Evolutionary conservation across 2,797 vertebrate species (phyloP).

Genomic region (Rhinophrynus dorsalis): DNA sequence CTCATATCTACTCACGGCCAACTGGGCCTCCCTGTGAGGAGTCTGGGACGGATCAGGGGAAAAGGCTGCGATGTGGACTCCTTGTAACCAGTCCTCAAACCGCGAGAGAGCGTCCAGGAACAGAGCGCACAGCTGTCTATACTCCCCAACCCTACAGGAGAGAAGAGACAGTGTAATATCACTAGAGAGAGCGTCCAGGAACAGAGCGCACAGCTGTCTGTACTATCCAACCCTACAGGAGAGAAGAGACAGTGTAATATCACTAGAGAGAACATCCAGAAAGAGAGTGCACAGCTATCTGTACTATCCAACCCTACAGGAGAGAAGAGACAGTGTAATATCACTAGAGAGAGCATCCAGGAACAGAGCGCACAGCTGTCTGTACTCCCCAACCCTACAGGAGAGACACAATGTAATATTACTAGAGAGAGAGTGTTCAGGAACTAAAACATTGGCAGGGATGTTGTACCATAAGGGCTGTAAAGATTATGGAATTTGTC

Average conservation of each 20-base stretch:
- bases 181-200: conserved; percentile 68
- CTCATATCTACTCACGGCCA: conserved; percentile 63
- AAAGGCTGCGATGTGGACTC: conserved; percentile 53
- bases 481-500: too few species aligned
- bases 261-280: conserved; percentile 66
- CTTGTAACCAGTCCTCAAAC: conserved; percentile 65
- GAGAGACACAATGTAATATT: neutral
- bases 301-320: conserved; percentile 59
- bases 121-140: conserved; percentile 64
- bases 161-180: neutral
- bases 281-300: conserved; percentile 68
- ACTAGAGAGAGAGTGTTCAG: too few species aligned
- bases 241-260: neutral
- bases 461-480: too few species aligned
- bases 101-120: conserved; percentile 67
- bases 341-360: conserved; percentile 67
- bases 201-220: conserved; percentile 66
- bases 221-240: conserved; percentile 59
- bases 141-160: conserved; percentile 58
- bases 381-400: conserved; percentile 61
- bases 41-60: conserved; percentile 47
- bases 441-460: too few species aligned
- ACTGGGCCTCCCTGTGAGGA: conserved; percentile 58
- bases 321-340: neutral
- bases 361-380: conserved; percentile 66